Conservation (phyloP, 1,140 invertebrate species). For the Odontomachus brunneus region DNA sequence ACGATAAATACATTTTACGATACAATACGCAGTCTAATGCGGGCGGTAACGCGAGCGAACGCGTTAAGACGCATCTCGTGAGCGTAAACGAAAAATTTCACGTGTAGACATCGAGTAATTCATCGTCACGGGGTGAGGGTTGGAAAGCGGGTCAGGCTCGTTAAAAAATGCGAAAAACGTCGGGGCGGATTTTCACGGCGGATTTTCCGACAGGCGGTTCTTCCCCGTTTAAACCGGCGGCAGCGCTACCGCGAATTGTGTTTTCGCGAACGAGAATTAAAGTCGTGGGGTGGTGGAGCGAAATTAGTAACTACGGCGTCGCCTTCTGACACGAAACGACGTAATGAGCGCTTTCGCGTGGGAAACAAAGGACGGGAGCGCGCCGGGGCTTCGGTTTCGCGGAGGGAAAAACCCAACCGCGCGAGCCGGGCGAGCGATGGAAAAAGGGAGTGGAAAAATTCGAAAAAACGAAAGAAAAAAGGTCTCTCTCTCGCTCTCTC, state of each 20-base stretch:
- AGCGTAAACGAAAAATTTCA: background rate
- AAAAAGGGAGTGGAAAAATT: background rate
- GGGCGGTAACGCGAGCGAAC: no score
- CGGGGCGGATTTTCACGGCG: conserved; percentile 24
- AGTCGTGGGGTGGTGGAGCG: conserved; percentile 58
- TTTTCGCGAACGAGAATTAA: conserved; percentile 62
- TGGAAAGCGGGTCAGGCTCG: background rate
- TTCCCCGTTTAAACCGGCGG: conserved; percentile 33
- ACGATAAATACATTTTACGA: no score
- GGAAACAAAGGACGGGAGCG: conserved; percentile 57
- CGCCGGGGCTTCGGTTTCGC: conserved; percentile 56
- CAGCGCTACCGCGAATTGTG: conserved; percentile 52
- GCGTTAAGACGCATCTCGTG: background rate
- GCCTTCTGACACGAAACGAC: conserved; percentile 52
- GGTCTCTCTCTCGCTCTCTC: conserved; percentile 25
- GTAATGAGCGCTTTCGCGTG: conserved; percentile 66
- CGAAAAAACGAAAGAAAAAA: background rate
- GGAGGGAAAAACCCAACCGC: conserved; percentile 18
- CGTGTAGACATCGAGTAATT: background rate
- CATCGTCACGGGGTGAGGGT: background rate
- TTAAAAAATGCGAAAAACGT: conserved; percentile 45
- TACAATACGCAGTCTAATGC: no score
- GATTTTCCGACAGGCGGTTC: conserved; percentile 16
- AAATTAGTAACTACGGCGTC: conserved; percentile 71
- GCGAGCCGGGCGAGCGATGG: background rate